Conservation (phyloP, 1,140 invertebrate genomes). For the Drosophila sturtevanti region DNA sequence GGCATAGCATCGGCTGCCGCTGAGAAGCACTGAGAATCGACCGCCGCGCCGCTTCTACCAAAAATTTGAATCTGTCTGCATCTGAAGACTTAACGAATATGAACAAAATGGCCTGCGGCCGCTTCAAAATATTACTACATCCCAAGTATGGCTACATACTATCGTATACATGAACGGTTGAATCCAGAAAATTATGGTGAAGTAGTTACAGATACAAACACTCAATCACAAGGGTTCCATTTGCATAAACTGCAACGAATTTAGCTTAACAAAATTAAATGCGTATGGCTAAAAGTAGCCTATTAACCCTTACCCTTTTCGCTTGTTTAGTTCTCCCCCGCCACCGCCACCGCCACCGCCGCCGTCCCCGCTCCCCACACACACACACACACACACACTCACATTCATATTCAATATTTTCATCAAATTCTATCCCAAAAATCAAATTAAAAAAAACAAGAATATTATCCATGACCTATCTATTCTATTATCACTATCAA, state of each 20-base stretch:
- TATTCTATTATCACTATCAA: too few relatives aligned
- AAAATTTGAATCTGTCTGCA: conserved; percentile 81
- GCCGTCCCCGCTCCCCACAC: neutral
- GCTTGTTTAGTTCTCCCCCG: too few relatives aligned
- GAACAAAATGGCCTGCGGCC: conserved; percentile 64
- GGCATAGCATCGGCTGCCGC: conserved; percentile 22
- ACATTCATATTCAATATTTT: too few relatives aligned
- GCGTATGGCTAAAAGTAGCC: conserved; percentile 3
- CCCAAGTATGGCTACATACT: conserved; percentile 37
- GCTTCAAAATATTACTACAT: conserved; percentile 71
- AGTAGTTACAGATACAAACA: conserved; percentile 72
- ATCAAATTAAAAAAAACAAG: too few relatives aligned
- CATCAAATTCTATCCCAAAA: too few relatives aligned
- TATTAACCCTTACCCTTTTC: neutral
- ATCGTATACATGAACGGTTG: conserved; percentile 28
- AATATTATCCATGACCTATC: too few relatives aligned
- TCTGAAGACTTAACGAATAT: conserved; percentile 81
- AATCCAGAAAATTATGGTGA: conserved; percentile 56
- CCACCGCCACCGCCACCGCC: too few relatives aligned
- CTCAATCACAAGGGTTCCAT: conserved; percentile 60
- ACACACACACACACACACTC: neutral
- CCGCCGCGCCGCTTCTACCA: conserved; percentile 64
- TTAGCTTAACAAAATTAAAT: conserved; percentile 9
- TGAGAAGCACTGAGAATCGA: conserved; percentile 39
- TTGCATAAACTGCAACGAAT: conserved; percentile 30